phyloP scores from a whole-genome alignment of 2,113 vertebrate species.

The Struthio camelus region DNA sequence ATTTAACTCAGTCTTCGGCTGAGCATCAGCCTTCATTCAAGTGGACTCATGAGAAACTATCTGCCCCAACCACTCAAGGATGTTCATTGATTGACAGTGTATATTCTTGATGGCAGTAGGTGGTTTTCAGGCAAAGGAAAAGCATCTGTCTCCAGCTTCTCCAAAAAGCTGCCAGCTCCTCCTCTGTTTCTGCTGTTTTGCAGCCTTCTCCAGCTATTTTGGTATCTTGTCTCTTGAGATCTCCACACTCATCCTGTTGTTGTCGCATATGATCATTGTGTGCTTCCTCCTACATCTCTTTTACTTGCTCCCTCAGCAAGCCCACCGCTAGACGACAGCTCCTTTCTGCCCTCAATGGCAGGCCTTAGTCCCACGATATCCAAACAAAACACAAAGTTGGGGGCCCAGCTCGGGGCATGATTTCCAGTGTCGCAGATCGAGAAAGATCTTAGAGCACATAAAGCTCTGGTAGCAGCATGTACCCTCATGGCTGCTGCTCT shows the following conservation, averaged over 20 bases:
- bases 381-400: no score
- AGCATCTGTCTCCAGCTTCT: no score
- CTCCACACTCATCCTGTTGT: background rate
- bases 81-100: background rate
- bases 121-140: no score
- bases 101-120: no score
- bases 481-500: background rate
- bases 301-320: background rate
- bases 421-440: background rate
- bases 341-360: no score
- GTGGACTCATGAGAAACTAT: background rate
- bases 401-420: background rate
- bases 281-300: background rate
- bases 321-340: background rate
- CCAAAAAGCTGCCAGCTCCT: no score
- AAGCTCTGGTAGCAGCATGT: background rate
- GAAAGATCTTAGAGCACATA: background rate
- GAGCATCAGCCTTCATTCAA: background rate
- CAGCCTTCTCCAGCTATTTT: no score
- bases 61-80: no score
- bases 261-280: background rate
- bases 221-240: background rate
- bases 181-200: no score
- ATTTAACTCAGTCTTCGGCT: background rate
- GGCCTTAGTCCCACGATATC: background rate